Evolutionary conservation across 2,888 invertebrate genomes (phyloP).

Genomic region (Stenichneumon culpator): DNA sequence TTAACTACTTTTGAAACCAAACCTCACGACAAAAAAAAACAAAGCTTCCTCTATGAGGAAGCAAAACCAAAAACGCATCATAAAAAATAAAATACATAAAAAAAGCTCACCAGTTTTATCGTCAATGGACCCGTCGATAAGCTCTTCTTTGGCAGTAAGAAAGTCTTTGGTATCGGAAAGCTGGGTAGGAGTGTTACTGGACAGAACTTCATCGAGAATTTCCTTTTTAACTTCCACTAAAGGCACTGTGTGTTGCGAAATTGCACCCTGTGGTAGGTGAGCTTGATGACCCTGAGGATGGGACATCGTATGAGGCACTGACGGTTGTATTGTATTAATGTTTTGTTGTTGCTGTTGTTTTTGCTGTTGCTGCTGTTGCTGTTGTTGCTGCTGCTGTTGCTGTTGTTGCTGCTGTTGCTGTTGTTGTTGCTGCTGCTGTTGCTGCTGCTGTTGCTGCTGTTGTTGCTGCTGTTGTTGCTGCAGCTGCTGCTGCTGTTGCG

Average conservation of each 20-base stretch:
- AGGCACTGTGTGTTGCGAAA: conserved; percentile 85
- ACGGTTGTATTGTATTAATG: conserved; percentile 85
- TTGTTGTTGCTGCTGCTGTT: conserved; percentile 71
- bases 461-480: conserved; percentile 56
- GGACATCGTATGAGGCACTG: conserved; percentile 83
- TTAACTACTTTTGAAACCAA: too few relatives aligned
- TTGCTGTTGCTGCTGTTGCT: conserved; percentile 80
- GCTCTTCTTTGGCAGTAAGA: conserved; percentile 85
- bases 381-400: conserved; percentile 71
- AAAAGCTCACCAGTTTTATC: conserved; percentile 82
- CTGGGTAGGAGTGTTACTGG: conserved; percentile 79
- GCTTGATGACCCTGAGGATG: conserved; percentile 84
- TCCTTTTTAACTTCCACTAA: conserved; percentile 91
- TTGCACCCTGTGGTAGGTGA: conserved; percentile 83
- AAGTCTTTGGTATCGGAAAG: conserved; percentile 85
- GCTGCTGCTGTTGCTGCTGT: conserved; percentile 76
- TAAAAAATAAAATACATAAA: conserved; percentile 17
- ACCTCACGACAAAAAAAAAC: neutral
- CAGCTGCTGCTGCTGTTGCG: conserved; percentile 54
- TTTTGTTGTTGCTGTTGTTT: conserved; percentile 81
- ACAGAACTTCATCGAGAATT: conserved; percentile 88
- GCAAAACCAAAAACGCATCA: neutral
- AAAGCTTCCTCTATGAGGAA: too few relatives aligned
- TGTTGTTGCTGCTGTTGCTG: conserved; percentile 70
- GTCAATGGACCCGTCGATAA: conserved; percentile 82